A percentile compares a stretch with the other conserved stretches of the same genome.
phyloP scores from a whole-genome alignment of 2,888 invertebrate species.

The Drepana falcataria region DNA sequence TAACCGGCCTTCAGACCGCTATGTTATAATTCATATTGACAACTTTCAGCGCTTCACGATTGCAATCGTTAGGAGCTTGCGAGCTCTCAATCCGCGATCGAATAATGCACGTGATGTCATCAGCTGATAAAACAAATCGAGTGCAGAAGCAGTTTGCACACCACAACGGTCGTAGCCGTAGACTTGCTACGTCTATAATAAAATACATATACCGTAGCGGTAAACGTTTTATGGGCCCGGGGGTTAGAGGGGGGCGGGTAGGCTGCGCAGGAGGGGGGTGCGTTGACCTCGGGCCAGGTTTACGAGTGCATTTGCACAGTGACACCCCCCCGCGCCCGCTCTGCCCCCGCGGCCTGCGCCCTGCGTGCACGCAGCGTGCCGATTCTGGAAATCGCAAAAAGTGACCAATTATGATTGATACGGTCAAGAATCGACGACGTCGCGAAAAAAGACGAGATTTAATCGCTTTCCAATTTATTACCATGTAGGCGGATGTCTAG shows the following conservation, averaged over 20 bases:
- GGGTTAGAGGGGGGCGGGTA: conserved; percentile 33
- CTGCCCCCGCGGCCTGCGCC: conserved; percentile 18
- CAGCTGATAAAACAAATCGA: conserved; percentile 15
- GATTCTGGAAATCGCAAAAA: conserved; percentile 58
- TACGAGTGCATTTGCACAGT: conserved; percentile 76
- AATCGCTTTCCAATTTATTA: conserved; percentile 38
- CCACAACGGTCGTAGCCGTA: conserved; percentile 16
- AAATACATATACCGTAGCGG: conserved; percentile 61
- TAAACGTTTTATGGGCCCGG: conserved; percentile 53
- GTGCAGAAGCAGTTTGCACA: conserved; percentile 26
- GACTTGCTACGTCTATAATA: conserved; percentile 34
- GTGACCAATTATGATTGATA: conserved; percentile 70
- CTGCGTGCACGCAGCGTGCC: conserved; percentile 60
- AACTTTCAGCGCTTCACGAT: background rate
- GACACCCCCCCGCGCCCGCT: conserved; percentile 53
- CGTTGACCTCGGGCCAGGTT: conserved; percentile 68
- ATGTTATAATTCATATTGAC: background rate
- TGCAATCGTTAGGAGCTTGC: no score
- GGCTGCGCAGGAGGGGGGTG: conserved; percentile 44
- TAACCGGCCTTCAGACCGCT: conserved; percentile 3
- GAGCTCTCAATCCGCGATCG: no score
- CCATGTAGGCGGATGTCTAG: conserved; percentile 26
- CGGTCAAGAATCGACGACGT: conserved; percentile 43
- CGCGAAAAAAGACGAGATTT: conserved; percentile 47
- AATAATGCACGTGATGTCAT: background rate